These are phyloP conservation scores for Sturmia bella DNA, from an alignment of 2,888 invertebrate species.

Conservation along the genomic window DNA sequence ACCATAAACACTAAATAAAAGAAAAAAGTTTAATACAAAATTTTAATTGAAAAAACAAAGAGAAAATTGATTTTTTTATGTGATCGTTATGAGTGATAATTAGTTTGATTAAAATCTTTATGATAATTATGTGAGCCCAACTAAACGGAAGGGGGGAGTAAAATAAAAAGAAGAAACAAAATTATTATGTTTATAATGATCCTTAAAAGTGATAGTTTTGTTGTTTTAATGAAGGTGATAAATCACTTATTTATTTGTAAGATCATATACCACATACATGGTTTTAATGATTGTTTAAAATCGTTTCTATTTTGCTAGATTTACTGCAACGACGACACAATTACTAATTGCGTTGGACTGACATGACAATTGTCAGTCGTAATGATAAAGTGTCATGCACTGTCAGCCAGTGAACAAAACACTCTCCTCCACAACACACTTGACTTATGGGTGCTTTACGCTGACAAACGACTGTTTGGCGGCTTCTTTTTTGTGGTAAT, in stretches of 20 bases:
- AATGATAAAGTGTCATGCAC: constrained; percentile 61
- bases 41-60: neutral
- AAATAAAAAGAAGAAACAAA: neutral
- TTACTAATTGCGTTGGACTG: constrained; percentile 67
- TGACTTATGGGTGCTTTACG: constrained; percentile 55
- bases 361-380: constrained; percentile 69
- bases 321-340: constrained; percentile 59
- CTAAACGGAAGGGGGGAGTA: neutral
- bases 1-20: constrained; percentile 1
- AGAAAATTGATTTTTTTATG: constrained; percentile 58
- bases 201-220: constrained; percentile 17
- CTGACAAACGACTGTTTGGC: constrained; percentile 55
- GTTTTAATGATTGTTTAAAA: constrained; percentile 22
- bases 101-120: constrained; percentile 64
- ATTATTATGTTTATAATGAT: constrained; percentile 32
- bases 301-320: neutral
- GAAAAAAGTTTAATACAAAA: constrained; percentile 35
- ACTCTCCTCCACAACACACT: constrained; percentile 41
- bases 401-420: constrained; percentile 5
- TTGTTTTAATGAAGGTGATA: constrained; percentile 57
- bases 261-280: neutral
- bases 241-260: constrained; percentile 35
- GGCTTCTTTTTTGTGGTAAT: constrained; percentile 57
- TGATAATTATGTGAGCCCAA: constrained; percentile 20
- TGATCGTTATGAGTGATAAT: constrained; percentile 66